Conservation (phyloP, 2,113 vertebrate species). For the Oxyruncus cristatus region DNA sequence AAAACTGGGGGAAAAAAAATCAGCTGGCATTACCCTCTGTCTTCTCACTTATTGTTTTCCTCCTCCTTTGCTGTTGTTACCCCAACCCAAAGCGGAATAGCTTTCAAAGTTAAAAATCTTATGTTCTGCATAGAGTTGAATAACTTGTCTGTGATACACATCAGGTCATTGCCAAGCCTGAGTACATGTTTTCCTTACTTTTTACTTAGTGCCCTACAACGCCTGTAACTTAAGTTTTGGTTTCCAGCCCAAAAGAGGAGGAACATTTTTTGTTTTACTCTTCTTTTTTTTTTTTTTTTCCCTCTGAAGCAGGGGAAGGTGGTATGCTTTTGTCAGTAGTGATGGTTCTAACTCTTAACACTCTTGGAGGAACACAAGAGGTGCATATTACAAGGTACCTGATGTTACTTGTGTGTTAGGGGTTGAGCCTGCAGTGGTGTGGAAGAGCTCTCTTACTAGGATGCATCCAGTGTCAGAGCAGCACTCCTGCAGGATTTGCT, state of each 20-base stretch:
- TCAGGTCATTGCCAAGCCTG: background rate
- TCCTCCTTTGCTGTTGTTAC: background rate
- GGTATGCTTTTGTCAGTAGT: background rate
- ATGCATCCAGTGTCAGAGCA: background rate
- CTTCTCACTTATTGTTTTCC: background rate
- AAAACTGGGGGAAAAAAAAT: background rate
- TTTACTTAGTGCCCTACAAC: background rate
- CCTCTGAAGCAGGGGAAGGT: background rate
- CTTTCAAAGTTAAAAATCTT: background rate
- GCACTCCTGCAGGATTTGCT: background rate
- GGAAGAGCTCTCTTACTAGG: background rate
- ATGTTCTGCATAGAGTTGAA: rapidly evolving
- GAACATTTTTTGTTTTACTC: background rate
- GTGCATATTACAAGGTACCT: background rate
- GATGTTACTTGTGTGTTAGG: background rate
- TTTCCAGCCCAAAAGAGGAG: background rate
- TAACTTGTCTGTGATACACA: background rate
- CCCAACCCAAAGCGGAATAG: background rate
- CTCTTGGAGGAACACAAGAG: background rate
- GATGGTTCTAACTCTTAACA: background rate
- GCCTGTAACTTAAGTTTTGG: background rate
- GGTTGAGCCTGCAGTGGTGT: background rate
- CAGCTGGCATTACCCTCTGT: background rate
- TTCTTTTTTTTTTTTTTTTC: too few relatives aligned
- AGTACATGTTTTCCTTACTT: background rate